A percentile compares a stretch with the other conserved stretches of the same genome.
Conservation (phyloP, 2,888 invertebrate species). For the Melipona beecheii region DNA sequence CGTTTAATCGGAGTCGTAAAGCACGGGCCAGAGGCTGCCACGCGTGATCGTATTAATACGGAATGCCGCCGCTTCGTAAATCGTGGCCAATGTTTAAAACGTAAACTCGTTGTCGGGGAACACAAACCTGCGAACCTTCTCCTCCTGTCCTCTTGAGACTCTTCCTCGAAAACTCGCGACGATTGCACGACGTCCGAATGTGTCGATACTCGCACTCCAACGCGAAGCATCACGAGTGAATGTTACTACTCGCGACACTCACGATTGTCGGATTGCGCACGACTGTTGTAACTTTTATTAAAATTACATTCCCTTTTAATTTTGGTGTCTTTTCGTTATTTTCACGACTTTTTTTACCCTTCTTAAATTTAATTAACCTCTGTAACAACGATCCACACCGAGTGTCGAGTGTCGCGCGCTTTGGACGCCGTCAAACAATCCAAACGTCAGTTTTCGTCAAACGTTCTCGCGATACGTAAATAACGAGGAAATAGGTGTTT, state of each 20-base stretch:
- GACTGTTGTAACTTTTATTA: too few species aligned
- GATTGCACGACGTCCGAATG: neutral
- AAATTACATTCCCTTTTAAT: too few species aligned
- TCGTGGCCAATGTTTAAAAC: conserved; percentile 46
- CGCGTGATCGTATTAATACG: conserved; percentile 63
- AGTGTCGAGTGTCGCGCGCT: too few species aligned
- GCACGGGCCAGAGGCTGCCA: conserved; percentile 34
- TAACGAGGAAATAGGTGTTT: neutral
- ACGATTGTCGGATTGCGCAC: too few species aligned
- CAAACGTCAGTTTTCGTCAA: neutral
- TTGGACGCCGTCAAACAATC: too few species aligned
- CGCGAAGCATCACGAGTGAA: neutral
- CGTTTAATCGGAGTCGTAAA: conserved; percentile 65
- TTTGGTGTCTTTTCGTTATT: too few species aligned
- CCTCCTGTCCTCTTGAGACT: neutral
- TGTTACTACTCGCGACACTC: neutral
- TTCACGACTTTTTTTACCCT: too few species aligned
- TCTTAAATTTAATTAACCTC: too few species aligned
- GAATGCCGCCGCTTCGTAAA: conserved; percentile 61
- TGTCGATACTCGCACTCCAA: neutral
- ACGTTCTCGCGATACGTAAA: neutral
- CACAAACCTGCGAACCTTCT: neutral
- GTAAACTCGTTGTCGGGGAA: conserved; percentile 23
- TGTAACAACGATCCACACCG: too few species aligned
- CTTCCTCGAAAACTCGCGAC: neutral